phyloP scores from a whole-genome alignment of 2,888 invertebrate genomes.

The Perithous albicinctus region DNA sequence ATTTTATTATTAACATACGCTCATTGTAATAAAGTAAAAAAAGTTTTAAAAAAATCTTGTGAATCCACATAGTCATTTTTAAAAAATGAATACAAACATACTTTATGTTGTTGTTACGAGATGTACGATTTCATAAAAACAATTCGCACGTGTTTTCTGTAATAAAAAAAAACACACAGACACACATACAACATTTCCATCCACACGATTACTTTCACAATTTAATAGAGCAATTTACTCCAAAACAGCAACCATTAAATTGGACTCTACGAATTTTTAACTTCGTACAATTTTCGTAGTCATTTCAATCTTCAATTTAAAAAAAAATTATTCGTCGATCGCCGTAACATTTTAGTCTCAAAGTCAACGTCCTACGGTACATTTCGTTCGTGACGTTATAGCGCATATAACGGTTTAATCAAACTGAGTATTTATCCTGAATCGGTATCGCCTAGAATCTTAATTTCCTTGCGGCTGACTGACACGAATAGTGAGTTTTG shows the following conservation, averaged over 20 bases:
- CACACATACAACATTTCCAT: neutral
- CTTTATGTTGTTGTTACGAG: neutral
- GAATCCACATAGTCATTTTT: neutral
- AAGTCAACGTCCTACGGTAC: constrained; percentile 18
- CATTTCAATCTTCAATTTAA: neutral
- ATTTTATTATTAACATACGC: neutral
- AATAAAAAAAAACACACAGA: neutral
- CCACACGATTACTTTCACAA: neutral
- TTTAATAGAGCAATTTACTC: neutral
- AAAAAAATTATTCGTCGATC: neutral
- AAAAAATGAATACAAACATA: neutral
- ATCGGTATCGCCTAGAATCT: constrained; percentile 41
- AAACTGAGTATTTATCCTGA: constrained; percentile 56
- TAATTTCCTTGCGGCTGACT: constrained; percentile 18
- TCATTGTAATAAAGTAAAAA: neutral
- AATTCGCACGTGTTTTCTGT: neutral
- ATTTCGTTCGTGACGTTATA: constrained; percentile 23
- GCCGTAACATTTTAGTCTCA: neutral
- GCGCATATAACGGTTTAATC: constrained; percentile 66
- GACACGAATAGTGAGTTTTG: constrained; percentile 35
- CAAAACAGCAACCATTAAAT: neutral
- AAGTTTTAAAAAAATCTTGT: neutral
- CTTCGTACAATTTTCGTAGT: neutral
- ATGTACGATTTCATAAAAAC: neutral
- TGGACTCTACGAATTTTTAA: neutral